phyloP scores from a whole-genome alignment of 2,113 vertebrate genomes.

The Heliornis fulica region DNA sequence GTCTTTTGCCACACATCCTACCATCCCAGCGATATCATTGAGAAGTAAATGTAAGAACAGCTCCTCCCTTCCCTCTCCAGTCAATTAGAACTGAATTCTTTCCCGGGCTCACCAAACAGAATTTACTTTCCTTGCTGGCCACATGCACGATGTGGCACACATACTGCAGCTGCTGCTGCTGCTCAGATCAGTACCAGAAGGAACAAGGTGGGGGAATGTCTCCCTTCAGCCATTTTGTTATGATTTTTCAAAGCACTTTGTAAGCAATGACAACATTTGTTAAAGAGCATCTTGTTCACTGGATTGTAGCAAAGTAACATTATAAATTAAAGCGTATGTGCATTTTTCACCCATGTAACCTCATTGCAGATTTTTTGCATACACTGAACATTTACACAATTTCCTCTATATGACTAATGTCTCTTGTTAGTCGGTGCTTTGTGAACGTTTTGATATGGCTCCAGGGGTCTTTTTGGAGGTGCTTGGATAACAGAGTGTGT shows the following conservation, averaged over 20 bases:
- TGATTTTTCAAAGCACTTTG: background rate
- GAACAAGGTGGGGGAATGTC: background rate
- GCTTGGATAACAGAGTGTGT: background rate
- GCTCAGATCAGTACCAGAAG: background rate
- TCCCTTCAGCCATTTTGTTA: background rate
- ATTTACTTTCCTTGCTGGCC: background rate
- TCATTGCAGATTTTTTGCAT: background rate
- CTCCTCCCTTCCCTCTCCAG: background rate
- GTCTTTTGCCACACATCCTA: background rate
- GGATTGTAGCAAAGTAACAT: background rate
- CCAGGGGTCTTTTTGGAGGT: background rate
- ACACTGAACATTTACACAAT: background rate
- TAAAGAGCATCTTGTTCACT: background rate
- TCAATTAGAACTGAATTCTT: background rate
- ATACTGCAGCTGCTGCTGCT: background rate
- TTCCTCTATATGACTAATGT: background rate
- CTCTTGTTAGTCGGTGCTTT: background rate
- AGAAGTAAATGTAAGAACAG: background rate
- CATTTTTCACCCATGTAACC: background rate
- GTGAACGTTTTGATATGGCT: background rate
- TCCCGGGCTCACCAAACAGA: background rate
- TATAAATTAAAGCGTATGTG: background rate
- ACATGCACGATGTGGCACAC: rapidly evolving
- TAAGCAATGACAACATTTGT: background rate
- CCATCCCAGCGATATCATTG: background rate